Percentiles rank a stretch among this genome's conserved stretches.
Evolutionary conservation across 1,140 invertebrate species (phyloP).

Genomic region (Zaprionus capensis): DNA sequence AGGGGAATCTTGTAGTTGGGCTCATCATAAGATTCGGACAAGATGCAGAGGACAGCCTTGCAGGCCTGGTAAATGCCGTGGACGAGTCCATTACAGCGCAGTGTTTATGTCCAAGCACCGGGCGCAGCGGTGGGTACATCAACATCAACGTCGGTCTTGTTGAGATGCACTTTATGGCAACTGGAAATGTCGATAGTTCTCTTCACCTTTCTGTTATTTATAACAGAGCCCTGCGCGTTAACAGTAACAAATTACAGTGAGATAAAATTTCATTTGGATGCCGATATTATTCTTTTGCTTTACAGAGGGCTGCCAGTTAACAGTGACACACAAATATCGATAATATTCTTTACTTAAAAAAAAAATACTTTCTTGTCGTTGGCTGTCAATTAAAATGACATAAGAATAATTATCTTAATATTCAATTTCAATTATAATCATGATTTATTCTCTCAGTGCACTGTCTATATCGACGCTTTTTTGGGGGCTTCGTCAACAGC

Average conservation of each 20-base stretch:
- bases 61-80: slow-evolving; percentile 98
- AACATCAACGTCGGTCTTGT: not conserved
- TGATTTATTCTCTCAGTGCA: slow-evolving; percentile 7
- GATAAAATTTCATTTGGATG: no score
- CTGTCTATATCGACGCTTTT: not conserved
- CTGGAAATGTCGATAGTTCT: no score
- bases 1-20: slow-evolving; percentile 98
- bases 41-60: slow-evolving; percentile 97
- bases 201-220: no score
- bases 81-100: slow-evolving; percentile 96
- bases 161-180: no score
- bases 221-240: no score
- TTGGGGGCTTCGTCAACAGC: not conserved
- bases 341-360: no score
- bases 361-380: no score
- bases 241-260: no score
- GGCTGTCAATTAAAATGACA: no score
- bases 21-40: slow-evolving; percentile 99
- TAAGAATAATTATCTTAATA: no score
- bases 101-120: slow-evolving; percentile 95
- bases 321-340: not conserved
- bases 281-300: not conserved
- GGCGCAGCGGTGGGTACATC: slow-evolving; percentile 87
- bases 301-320: not conserved
- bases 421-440: not conserved